phyloP scores from a whole-genome alignment of 30 jellyfish, hydroid and myxozoan genomes.

The Aurelia sp. region DNA sequence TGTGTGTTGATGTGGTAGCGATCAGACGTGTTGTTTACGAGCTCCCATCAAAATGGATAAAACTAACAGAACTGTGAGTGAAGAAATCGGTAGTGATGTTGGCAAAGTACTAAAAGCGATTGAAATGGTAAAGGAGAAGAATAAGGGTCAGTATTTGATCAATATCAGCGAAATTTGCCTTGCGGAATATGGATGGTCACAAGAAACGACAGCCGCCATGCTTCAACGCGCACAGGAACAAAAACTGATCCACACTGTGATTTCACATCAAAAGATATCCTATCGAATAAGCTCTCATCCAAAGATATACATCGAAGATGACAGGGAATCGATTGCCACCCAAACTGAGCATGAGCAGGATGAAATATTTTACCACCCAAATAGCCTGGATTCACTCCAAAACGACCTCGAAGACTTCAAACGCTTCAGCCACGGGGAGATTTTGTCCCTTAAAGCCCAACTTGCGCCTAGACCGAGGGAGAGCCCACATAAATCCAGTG shows the following conservation, averaged over 20 bases:
- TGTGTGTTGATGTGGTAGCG: too few species aligned
- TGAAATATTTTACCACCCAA: conserved; percentile 23
- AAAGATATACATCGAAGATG: conserved; percentile 35
- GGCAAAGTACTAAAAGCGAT: conserved; percentile 29
- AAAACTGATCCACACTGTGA: conserved; percentile 25
- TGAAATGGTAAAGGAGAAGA: conserved; percentile 30
- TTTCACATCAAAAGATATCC: conserved; percentile 42
- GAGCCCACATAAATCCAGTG: too few species aligned
- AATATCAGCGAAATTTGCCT: conserved; percentile 22
- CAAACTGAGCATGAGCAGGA: conserved; percentile 51
- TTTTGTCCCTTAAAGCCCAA: conserved; percentile 1
- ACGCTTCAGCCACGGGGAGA: conserved; percentile 25
- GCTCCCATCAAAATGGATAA: too few species aligned
- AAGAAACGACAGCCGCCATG: conserved; percentile 8
- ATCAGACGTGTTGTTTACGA: too few species aligned
- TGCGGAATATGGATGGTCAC: conserved; percentile 47
- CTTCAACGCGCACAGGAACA: not conserved
- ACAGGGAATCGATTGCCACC: conserved; percentile 22
- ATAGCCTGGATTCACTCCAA: conserved; percentile 36
- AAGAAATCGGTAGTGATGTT: not conserved
- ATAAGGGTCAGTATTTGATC: conserved; percentile 19
- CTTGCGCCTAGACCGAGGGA: too few species aligned
- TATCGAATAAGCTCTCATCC: conserved; percentile 44
- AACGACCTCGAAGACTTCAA: conserved; percentile 49
- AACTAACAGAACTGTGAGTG: not conserved